These are phyloP conservation scores for Chaenogobius annularis DNA, from an alignment of 2,113 vertebrate genomes.

Conservation along the genomic window DNA sequence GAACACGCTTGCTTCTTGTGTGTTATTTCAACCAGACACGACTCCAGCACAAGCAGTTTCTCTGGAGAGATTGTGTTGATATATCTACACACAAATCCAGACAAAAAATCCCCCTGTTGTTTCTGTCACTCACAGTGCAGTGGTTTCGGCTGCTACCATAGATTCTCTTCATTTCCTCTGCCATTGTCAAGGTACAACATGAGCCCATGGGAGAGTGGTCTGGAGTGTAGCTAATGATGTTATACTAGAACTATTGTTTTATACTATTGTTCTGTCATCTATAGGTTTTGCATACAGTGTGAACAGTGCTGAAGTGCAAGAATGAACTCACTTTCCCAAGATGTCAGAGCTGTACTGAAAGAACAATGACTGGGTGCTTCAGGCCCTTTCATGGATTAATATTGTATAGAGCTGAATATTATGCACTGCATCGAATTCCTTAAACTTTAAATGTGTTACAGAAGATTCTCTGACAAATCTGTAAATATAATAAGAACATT, in stretches of 20 bases:
- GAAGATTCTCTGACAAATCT: no score
- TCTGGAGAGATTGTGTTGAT: conserved; percentile 26
- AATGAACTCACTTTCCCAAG: not conserved
- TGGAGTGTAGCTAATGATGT: conserved; percentile 1
- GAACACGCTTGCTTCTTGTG: conserved; percentile 25
- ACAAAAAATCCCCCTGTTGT: conserved; percentile 22
- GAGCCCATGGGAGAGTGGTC: not conserved
- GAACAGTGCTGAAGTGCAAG: not conserved
- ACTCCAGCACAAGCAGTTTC: conserved; percentile 14
- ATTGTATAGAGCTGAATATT: not conserved
- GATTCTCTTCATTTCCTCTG: conserved; percentile 10
- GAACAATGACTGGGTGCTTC: not conserved
- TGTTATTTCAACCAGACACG: conserved; percentile 45
- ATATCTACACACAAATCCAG: conserved; percentile 31
- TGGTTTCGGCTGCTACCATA: conserved; percentile 11
- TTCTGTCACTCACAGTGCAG: conserved; percentile 7
- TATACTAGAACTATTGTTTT: not conserved
- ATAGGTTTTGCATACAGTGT: not conserved
- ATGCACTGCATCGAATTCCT: not conserved
- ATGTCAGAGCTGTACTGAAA: not conserved
- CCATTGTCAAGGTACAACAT: not conserved
- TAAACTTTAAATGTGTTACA: no score
- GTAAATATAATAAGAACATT: no score
- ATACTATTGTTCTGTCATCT: not conserved
- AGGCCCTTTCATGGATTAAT: not conserved